Base-by-base conservation (phyloP, 2,113 vertebrate species). In the Callorhinus ursinus region DNA sequence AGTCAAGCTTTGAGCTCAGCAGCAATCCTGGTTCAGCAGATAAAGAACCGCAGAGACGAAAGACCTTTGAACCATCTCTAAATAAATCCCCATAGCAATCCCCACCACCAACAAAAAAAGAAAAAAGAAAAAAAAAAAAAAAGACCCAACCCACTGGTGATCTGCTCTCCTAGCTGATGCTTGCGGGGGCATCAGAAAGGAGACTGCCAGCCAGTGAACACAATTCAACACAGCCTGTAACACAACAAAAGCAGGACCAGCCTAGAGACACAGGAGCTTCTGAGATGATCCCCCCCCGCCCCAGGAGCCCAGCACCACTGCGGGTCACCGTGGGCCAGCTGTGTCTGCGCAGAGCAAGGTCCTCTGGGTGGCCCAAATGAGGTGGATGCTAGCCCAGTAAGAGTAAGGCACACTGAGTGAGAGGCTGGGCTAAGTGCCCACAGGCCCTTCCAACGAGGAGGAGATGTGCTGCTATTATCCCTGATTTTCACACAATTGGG, bases 1-100 rank as follows among this genome's bases (percentile, higher is more conserved):
- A 97, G 39, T 96, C 89, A 94, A 7, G 19, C 76, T 93, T 83
- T 86, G 88, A 67, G 46, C 95, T 97, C 81, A 57, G 59, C 89
- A 90, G 19, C 46, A 90, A 89, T 6, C 0, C 95, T 96, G 53
- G 6, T 36, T 97, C 89, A 93, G 65, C 59, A 96, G 96, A 93
- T 63, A 91, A 96, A 86, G 97, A 80, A 97, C 42, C 89, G 85
- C 57, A 88, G 61, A 76, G 21, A 96, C 59, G 80, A 97, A 95
- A 80, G 55, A 97, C 39, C 65, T 96, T 89, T 84, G 83, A 98
- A 86, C 42, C 11, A 71, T 87, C 95, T 96, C 88, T 95, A 95
- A 93, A 96, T 83, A 95, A 88, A 96, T 90, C 39, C 74, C 18
- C 84, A 67, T 3, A 81, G 69, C 85, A 86, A 97, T 80, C 74